These are phyloP conservation scores for Megalops atlanticus DNA, from an alignment of 2,113 vertebrate genomes.

Conservation along the genomic window DNA sequence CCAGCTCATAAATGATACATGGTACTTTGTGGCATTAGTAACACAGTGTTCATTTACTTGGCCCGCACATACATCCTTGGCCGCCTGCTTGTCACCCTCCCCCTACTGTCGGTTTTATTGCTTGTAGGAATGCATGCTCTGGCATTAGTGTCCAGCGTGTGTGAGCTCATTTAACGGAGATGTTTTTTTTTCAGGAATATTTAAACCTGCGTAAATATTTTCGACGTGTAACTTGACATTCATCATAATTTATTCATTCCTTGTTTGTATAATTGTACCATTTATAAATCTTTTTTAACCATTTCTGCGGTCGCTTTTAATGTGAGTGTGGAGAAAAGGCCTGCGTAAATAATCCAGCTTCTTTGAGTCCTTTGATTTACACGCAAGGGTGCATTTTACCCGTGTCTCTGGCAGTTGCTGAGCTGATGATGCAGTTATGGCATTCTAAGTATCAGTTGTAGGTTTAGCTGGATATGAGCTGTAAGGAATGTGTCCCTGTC, in stretches of 20 bases:
- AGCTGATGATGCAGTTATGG: background rate
- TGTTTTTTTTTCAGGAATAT: background rate
- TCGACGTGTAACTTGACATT: background rate
- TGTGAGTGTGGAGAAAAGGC: background rate
- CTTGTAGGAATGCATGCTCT: background rate
- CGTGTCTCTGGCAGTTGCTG: background rate
- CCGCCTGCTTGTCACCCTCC: constrained; percentile 61
- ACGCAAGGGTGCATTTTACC: background rate
- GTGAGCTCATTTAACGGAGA: background rate
- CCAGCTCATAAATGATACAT: constrained; percentile 94
- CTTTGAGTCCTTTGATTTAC: background rate
- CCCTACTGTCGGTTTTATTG: constrained; percentile 12
- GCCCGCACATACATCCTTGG: constrained; percentile 71
- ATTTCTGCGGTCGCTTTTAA: background rate
- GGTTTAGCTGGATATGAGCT: background rate
- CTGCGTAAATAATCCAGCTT: background rate
- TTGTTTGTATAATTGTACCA: background rate
- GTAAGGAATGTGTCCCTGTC: background rate
- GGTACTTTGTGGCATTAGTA: constrained; percentile 79
- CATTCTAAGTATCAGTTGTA: background rate
- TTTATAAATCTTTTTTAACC: background rate
- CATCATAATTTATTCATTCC: background rate
- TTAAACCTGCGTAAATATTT: background rate
- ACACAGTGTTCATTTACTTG: constrained; percentile 72
- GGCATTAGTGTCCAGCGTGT: background rate